Evolutionary conservation across 1,140 invertebrate species (phyloP).

Genomic region (Stegodyphus dumicola): DNA sequence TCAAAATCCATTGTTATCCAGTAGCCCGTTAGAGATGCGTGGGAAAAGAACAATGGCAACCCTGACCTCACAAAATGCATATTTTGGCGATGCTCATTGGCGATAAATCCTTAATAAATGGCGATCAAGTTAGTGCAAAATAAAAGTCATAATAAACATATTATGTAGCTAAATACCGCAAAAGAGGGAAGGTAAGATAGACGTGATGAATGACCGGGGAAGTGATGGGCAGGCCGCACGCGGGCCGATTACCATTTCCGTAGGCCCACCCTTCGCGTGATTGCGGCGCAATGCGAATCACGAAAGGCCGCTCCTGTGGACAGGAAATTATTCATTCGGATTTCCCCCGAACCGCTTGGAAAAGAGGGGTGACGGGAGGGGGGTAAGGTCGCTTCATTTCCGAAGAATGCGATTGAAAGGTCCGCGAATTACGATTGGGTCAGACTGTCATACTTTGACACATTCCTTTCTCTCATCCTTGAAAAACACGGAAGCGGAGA

Average conservation of each 20-base stretch:
- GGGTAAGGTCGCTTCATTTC: background rate
- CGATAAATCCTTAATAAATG: constrained; percentile 37
- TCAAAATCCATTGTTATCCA: too few species aligned
- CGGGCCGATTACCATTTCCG: constrained; percentile 60
- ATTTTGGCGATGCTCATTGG: constrained; percentile 46
- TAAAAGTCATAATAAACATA: constrained; percentile 50
- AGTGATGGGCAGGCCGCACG: constrained; percentile 46
- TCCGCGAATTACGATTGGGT: background rate
- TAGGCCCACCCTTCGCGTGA: constrained; percentile 56
- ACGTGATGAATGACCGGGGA: constrained; percentile 9
- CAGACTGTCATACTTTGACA: background rate
- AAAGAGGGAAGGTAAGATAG: constrained; percentile 37
- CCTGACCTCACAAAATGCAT: background rate
- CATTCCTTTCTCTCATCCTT: too few species aligned
- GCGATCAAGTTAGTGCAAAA: constrained; percentile 29
- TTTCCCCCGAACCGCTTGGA: constrained; percentile 6
- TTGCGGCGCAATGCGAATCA: constrained; percentile 38
- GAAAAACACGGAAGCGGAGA: too few species aligned
- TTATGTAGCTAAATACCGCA: constrained; percentile 41
- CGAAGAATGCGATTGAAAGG: background rate
- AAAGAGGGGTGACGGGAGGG: background rate
- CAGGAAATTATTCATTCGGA: constrained; percentile 60
- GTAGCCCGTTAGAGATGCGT: too few species aligned
- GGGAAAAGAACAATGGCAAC: too few species aligned
- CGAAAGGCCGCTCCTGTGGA: constrained; percentile 43